Evolutionary conservation across 2,888 invertebrate genomes (phyloP).

Genomic region (Galerucella pusilla): DNA sequence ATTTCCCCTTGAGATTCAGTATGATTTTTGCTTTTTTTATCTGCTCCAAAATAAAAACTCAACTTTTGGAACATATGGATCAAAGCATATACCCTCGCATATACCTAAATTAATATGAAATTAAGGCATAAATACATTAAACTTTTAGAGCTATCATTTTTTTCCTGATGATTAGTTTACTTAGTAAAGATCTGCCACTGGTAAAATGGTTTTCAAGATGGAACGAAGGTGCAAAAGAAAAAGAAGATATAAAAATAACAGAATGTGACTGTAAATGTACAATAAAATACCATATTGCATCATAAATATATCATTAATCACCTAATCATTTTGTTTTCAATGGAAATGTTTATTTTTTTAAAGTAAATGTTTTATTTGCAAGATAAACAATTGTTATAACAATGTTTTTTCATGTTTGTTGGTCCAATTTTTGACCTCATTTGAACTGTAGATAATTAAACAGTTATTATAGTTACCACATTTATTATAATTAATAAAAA

Average conservation of each 20-base stretch:
- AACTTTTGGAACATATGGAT: conserved; percentile 25
- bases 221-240: too few relatives aligned
- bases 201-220: too few relatives aligned
- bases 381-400: conserved; percentile 13
- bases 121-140: neutral
- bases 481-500: too few relatives aligned
- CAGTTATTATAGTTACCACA: too few relatives aligned
- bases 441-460: neutral
- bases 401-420: conserved; percentile 19
- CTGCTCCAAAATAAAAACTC: conserved; percentile 32
- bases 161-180: too few relatives aligned
- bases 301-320: neutral
- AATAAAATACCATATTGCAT: too few relatives aligned
- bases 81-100: conserved; percentile 24
- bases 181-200: too few relatives aligned
- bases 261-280: neutral
- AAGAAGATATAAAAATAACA: neutral
- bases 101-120: too few relatives aligned
- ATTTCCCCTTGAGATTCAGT: conserved; percentile 51
- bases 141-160: too few relatives aligned
- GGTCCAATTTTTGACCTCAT: neutral
- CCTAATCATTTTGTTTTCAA: neutral
- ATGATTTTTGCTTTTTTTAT: conserved; percentile 42
- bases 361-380: neutral
- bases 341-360: neutral